Percentiles rank a stretch among this genome's conserved stretches.
phyloP scores from a whole-genome alignment of 2,888 invertebrate genomes.

The Adela reaumurella region DNA sequence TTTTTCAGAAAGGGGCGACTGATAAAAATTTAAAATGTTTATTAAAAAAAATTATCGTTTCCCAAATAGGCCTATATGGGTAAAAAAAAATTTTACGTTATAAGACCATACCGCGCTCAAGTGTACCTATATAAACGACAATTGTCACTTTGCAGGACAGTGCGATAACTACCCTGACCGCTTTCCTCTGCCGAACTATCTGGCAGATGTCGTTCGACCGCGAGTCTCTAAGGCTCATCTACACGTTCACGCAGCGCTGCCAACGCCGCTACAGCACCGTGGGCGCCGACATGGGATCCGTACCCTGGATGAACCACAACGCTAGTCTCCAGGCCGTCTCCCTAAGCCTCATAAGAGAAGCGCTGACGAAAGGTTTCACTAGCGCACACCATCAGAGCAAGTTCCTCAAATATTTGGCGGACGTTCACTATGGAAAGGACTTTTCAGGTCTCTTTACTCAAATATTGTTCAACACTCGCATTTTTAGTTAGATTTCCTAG shows the following conservation, averaged over 20 bases:
- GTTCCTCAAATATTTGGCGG: constrained; percentile 57
- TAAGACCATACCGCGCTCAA: no score
- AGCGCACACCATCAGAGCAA: constrained; percentile 62
- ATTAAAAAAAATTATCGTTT: no score
- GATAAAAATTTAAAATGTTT: no score
- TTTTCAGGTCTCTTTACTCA: no score
- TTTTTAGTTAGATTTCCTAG: no score
- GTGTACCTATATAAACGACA: no score
- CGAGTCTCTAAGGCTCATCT: constrained; percentile 30
- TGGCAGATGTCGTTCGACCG: constrained; percentile 42
- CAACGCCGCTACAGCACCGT: constrained; percentile 38
- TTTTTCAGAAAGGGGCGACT: no score
- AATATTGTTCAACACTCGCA: no score
- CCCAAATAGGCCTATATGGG: no score
- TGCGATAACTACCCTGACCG: constrained; percentile 56
- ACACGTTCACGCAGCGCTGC: constrained; percentile 31
- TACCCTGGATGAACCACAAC: constrained; percentile 45
- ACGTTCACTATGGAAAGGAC: constrained; percentile 54
- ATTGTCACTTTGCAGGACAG: constrained; percentile 61
- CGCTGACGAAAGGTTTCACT: constrained; percentile 60
- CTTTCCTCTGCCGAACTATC: constrained; percentile 55
- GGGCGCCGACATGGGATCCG: constrained; percentile 25
- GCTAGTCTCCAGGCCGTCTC: constrained; percentile 52
- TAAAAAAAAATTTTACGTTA: no score
- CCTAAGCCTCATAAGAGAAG: constrained; percentile 57